Evolutionary conservation across 1,140 invertebrate species (phyloP), one percentile per base, ranked within the genome.

Genomic region (Drosophila pandora): DNA sequence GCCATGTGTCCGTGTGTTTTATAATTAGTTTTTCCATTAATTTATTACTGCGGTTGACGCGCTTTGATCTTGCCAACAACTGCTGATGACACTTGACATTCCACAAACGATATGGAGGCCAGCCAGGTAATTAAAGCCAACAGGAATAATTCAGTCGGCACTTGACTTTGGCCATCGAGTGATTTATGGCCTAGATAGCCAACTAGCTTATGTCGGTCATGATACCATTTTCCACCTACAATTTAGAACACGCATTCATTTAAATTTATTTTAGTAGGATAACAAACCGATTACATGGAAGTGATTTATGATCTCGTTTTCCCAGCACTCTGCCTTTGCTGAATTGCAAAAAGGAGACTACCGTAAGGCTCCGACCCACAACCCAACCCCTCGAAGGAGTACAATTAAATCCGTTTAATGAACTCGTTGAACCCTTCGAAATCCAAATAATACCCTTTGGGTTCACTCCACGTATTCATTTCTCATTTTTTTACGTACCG

Each of bases 361-460:
- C 60, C 69, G 30, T 30, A 30, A 5, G 60, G 21, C 10, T 34
- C 54, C n/a, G n/a, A n/a, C n/a, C n/a, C n/a, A n/a, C n/a, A 50
- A 64, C 48, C 48, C 34, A 53, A 34, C 17, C 22, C 25, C n/a
- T 12, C 12, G 17, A 60, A 61, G 63, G 61, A 84, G 56, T 53
- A 84, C 77, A 85, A 85, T 85, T 85, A 80, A 85, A 84, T 85
- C 77, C 82, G 69, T 85, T 81, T 68, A 87, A 85, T 85, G 76
- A 87, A 87, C 81, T 87, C 82, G 81, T 85, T 87, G 82, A 80
- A 63, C 63, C 76, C 73, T 23, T 62, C 53, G 64, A 62, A 72
- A 61, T 76, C 50, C 68, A 77, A 77, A 74, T 74, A 85, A 81
- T 62, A 74, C 67, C 80, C 81, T 76, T 85, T 65, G 73, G 62